These are phyloP conservation scores for Drosophila acutilabella DNA, from an alignment of 2,888 invertebrate genomes.

Conservation along the genomic window DNA sequence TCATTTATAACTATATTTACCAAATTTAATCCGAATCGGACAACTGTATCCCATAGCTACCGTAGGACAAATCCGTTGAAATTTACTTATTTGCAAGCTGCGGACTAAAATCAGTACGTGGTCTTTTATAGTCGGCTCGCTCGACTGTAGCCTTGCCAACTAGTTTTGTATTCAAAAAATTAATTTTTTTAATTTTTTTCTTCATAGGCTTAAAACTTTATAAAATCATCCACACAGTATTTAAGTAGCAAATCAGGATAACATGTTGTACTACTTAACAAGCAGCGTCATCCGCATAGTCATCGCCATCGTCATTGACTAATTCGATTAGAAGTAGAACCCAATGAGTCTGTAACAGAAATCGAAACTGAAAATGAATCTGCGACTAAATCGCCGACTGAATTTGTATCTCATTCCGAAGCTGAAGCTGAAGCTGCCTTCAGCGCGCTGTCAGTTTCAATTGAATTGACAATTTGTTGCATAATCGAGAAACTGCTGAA, in stretches of 20 bases:
- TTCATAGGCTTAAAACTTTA: too few species aligned
- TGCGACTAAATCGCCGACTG: constrained; percentile 21
- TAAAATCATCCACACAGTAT: too few species aligned
- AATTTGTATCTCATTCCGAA: constrained; percentile 27
- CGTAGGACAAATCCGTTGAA: too few species aligned
- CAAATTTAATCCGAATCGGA: too few species aligned
- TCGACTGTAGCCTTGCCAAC: too few species aligned
- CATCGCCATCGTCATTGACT: constrained; percentile 24
- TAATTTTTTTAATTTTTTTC: too few species aligned
- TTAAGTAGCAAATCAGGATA: background rate
- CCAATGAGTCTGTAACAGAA: constrained; percentile 27
- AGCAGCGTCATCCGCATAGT: constrained; percentile 11
- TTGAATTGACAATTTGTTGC: constrained; percentile 80
- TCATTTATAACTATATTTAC: too few species aligned
- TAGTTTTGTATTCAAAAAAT: too few species aligned
- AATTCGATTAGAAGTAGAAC: constrained; percentile 26
- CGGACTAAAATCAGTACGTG: too few species aligned
- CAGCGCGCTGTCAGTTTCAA: constrained; percentile 73
- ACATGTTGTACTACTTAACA: constrained; percentile 23
- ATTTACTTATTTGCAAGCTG: too few species aligned
- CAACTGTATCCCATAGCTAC: too few species aligned
- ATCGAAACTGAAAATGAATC: constrained; percentile 19
- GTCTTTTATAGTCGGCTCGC: too few species aligned
- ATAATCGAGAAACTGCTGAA: constrained; percentile 76
- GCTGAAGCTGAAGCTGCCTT: constrained; percentile 42